Evolutionary conservation across 2,797 vertebrate genomes (phyloP).

Genomic region (Fistularia tabacaria): DNA sequence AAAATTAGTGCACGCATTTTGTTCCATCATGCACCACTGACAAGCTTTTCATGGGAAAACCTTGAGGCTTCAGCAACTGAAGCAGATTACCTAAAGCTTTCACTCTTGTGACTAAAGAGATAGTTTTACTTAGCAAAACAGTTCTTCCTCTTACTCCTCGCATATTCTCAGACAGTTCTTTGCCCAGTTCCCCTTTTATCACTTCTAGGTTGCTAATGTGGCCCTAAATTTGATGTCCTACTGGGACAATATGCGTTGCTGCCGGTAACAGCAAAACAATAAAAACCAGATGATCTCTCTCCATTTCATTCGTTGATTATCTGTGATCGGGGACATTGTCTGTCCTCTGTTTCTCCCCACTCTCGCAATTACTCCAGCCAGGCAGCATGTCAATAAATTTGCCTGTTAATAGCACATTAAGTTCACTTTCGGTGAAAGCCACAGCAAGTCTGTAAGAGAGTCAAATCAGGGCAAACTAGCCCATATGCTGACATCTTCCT

Average conservation of each 20-base stretch:
- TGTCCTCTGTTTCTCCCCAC: slow-evolving; percentile 7
- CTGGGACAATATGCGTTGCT: slow-evolving; percentile 16
- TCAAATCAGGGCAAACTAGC: slow-evolving; percentile 21
- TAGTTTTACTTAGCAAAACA: no score
- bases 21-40: no score
- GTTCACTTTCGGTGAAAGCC: slow-evolving; percentile 10
- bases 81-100: no score
- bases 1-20: no score
- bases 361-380: slow-evolving; percentile 27
- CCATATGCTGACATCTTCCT: slow-evolving; percentile 21
- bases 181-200: no score
- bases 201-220: no score
- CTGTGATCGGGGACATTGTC: slow-evolving; percentile 20
- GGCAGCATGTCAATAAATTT: slow-evolving; percentile 31
- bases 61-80: no score
- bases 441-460: slow-evolving; percentile 15
- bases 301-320: slow-evolving; percentile 38
- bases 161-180: no score
- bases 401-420: slow-evolving; percentile 48
- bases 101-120: no score
- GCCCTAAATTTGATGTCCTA: slow-evolving; percentile 9
- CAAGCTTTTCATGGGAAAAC: no score
- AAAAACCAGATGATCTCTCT: slow-evolving; percentile 13
- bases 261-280: slow-evolving; percentile 14
- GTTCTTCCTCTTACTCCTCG: no score